phyloP scores from a whole-genome alignment of 2,113 vertebrate species.

The Leucoraja erinaceus region DNA sequence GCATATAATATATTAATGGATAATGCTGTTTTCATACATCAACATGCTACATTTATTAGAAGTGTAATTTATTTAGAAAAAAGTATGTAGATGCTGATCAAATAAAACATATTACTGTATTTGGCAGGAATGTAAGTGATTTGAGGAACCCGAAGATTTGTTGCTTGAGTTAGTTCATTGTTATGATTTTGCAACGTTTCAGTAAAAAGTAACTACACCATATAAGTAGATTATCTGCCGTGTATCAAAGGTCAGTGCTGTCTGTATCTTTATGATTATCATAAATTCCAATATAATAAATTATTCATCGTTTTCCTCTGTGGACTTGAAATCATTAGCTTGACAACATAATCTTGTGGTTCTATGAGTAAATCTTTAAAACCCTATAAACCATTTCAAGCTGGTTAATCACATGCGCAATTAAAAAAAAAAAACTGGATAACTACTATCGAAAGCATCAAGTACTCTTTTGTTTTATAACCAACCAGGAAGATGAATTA shows the following conservation, averaged over 20 bases:
- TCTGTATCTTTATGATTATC: not conserved
- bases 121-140: not conserved
- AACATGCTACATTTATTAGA: not conserved
- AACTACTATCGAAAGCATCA: too few relatives aligned
- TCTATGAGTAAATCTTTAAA: not conserved
- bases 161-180: not conserved
- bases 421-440: not conserved
- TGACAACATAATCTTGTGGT: not conserved
- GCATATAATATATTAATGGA: not conserved
- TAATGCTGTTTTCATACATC: not conserved
- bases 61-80: not conserved
- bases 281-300: not conserved
- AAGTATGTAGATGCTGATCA: not conserved
- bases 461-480: not conserved
- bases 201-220: not conserved
- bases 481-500: not conserved
- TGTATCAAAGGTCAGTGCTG: not conserved
- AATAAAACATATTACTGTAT: not conserved
- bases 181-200: not conserved
- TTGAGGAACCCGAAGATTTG: not conserved
- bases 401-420: too few relatives aligned
- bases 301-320: constrained; percentile 1
- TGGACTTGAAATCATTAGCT: constrained; percentile 12
- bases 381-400: not conserved
- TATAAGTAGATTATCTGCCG: not conserved